These are phyloP conservation scores for Sycophila texana DNA, from an alignment of 2,888 invertebrate species.

Conservation along the genomic window DNA sequence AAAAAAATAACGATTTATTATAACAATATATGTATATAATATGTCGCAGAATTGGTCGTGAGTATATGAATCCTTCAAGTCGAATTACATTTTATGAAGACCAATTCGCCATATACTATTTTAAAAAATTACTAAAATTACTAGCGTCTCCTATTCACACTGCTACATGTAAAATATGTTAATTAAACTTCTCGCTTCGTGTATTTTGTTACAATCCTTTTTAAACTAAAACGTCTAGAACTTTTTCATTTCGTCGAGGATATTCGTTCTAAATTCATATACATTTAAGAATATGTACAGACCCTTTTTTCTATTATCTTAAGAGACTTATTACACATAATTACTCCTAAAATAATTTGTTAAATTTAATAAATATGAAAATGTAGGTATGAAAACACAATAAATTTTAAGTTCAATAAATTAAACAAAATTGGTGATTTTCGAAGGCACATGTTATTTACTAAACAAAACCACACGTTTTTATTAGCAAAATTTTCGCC, in stretches of 20 bases:
- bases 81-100: constrained; percentile 21
- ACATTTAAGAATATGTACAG: constrained; percentile 30
- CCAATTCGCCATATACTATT: constrained; percentile 40
- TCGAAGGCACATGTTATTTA: constrained; percentile 13
- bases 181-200: constrained; percentile 20
- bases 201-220: constrained; percentile 9
- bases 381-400: neutral
- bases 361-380: neutral
- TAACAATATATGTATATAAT: constrained; percentile 47
- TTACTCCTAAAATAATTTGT: constrained; percentile 30
- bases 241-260: neutral
- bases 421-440: neutral
- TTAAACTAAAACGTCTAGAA: constrained; percentile 28
- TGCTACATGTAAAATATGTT: constrained; percentile 27
- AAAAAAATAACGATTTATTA: constrained; percentile 49
- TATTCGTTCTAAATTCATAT: constrained; percentile 21
- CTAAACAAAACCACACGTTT: constrained; percentile 12
- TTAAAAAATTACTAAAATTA: constrained; percentile 32
- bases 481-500: neutral
- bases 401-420: neutral
- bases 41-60: constrained; percentile 35
- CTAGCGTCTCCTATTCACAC: constrained; percentile 36
- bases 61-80: constrained; percentile 42
- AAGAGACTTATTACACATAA: constrained; percentile 2
- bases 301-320: constrained; percentile 1